A percentile compares a stretch with the other conserved stretches of the same genome.
Evolutionary conservation across 2,797 vertebrate species (phyloP).

Genomic region (Artibeus jamaicensis): DNA sequence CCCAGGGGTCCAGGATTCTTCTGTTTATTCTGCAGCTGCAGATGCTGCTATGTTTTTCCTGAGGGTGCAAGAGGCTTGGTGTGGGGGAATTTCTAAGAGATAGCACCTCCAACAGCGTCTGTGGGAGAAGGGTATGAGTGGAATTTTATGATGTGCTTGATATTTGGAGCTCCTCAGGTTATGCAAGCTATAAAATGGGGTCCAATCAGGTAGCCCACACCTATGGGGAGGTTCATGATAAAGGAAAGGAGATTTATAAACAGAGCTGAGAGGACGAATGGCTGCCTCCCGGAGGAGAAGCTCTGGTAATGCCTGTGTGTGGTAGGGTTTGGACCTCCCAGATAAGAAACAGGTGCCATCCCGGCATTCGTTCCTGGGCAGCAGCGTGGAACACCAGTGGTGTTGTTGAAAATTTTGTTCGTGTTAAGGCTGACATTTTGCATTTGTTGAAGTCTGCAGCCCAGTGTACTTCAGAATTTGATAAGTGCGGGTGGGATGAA

Average conservation of each 20-base stretch:
- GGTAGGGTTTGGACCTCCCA: neutral
- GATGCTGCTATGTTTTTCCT: neutral
- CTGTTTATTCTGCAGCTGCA: neutral
- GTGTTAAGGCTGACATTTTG: neutral
- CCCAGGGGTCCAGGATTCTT: neutral
- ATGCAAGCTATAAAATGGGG: neutral
- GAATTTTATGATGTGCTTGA: neutral
- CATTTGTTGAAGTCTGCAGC: neutral
- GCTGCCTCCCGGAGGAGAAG: neutral
- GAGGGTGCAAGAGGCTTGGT: neutral
- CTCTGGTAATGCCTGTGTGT: neutral
- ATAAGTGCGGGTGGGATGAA: neutral
- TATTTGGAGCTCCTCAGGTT: neutral
- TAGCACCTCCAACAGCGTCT: neutral
- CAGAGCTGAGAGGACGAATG: slow-evolving; percentile 11
- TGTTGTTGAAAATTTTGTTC: neutral
- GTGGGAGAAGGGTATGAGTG: neutral
- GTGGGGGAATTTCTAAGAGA: neutral
- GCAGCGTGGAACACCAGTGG: neutral
- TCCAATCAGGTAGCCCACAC: neutral
- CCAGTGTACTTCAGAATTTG: neutral
- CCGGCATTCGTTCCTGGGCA: neutral
- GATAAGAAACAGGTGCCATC: neutral
- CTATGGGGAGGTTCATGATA: neutral
- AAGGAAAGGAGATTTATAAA: slow-evolving; percentile 27